Base-by-base conservation (phyloP, 2,113 vertebrate genomes). In the Gambusia holbrooki region DNA sequence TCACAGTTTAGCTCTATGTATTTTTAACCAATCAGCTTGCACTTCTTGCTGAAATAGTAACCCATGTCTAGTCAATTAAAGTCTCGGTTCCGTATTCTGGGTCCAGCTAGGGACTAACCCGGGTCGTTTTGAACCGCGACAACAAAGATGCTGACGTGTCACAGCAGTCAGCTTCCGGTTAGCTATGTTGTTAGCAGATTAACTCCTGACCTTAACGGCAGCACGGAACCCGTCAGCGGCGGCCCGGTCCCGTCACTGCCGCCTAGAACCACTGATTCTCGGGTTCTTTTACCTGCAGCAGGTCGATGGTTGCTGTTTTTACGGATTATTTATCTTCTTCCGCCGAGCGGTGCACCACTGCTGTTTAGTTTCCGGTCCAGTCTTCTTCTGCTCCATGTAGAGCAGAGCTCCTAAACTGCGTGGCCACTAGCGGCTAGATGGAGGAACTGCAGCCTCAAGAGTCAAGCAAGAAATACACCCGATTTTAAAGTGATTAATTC, bases 331-430 rank as follows among this genome's bases (percentile, higher is more conserved):
- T 11, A 25, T 22, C 22, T 35, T 62, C 28, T 65, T 77, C 84
- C 19, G 35, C 60, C 13, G 78, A 64, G 84, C 79, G 77, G 32
- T 76, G 62, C 60, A 85, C 76, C 54, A 48, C 76, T 65, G 42
- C 76, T 77, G 75, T 88, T 88, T 87, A 76, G 77, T 74, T 88
- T 92, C 90, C 78, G 79, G 86, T 85, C 69, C 12, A 11, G 3
- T 80, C 73, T 85, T 89, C 85, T 86, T 81, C 88, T 62, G 27
- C 3, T 2, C 1, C 13, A 22, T 15, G 0, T 2, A 17, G 17
- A 17, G 8, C 28, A 37, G 28, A 11, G 35, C 1, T n/a, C 12
- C 14, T 42, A 15, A 42, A 42, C 40, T 42, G 7, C 25, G 54
- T 69, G 27, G 70, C 84, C 74, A 0, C 73, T 66, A 0, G 0